Evolutionary conservation across 2,797 vertebrate genomes (phyloP).

Genomic region (Salmo trutta): DNA sequence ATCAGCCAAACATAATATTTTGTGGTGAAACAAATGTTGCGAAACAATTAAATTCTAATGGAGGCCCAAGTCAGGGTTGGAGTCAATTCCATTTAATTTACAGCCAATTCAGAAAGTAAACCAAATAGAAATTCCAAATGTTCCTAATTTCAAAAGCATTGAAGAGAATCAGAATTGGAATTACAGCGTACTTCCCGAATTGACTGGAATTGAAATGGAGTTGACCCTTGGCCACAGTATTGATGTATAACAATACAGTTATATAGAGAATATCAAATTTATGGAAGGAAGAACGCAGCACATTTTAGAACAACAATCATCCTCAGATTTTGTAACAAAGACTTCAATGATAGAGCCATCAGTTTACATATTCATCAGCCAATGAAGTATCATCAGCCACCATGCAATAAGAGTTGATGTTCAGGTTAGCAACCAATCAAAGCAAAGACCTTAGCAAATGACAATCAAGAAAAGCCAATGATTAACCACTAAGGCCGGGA

Average conservation of each 20-base stretch:
- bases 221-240: background rate
- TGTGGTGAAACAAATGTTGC: slow-evolving; percentile 45
- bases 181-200: background rate
- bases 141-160: background rate
- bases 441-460: slow-evolving; percentile 33
- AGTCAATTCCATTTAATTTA: background rate
- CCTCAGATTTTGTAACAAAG: too few species aligned
- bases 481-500: background rate
- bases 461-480: slow-evolving; percentile 55
- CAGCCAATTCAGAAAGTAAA: background rate
- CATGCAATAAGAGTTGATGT: slow-evolving; percentile 30
- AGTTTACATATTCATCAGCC: slow-evolving; percentile 38
- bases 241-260: background rate
- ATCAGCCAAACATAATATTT: slow-evolving; percentile 54
- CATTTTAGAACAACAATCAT: slow-evolving; percentile 34
- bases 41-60: background rate
- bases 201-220: background rate
- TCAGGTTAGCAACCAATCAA: slow-evolving; percentile 21
- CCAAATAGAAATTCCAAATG: background rate
- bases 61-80: background rate
- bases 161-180: background rate
- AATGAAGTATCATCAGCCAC: slow-evolving; percentile 41
- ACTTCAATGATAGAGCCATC: background rate
- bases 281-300: slow-evolving; percentile 59
- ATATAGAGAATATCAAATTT: slow-evolving; percentile 33